These are phyloP conservation scores for Tupaia tana DNA, from an alignment of 2,113 vertebrate genomes.

Conservation along the genomic window DNA sequence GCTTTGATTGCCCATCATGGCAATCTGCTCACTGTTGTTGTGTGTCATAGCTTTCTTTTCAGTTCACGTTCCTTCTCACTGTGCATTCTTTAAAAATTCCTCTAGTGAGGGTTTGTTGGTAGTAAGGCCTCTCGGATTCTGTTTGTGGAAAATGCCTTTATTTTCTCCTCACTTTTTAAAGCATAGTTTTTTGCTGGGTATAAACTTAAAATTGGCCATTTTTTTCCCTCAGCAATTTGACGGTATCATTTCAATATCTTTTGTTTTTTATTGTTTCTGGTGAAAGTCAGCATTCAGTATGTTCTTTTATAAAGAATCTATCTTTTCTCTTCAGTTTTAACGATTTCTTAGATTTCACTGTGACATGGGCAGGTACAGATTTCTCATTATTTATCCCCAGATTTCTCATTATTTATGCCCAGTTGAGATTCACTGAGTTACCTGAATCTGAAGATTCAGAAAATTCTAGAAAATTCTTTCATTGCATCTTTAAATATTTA, in stretches of 20 bases:
- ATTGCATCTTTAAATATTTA: slow-evolving; percentile 41
- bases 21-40: background rate
- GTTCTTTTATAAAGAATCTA: background rate
- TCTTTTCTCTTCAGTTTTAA: background rate
- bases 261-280: background rate
- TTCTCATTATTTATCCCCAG: slow-evolving; percentile 14
- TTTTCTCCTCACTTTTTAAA: background rate
- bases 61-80: background rate
- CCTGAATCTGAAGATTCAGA: slow-evolving; percentile 8
- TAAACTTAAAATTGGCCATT: background rate
- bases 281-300: background rate
- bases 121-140: background rate
- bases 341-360: background rate
- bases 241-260: background rate
- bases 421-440: background rate
- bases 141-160: background rate
- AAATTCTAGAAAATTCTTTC: slow-evolving; percentile 18
- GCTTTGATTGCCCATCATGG: background rate
- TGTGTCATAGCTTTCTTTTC: background rate
- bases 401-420: slow-evolving; percentile 8
- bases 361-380: background rate
- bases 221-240: slow-evolving; percentile 1
- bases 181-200: background rate
- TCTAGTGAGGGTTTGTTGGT: background rate
- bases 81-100: background rate